A percentile compares a stretch with the other conserved stretches of the same genome.
Evolutionary conservation across 2,113 vertebrate species (phyloP).

Genomic region (Spermophilus dauricus): DNA sequence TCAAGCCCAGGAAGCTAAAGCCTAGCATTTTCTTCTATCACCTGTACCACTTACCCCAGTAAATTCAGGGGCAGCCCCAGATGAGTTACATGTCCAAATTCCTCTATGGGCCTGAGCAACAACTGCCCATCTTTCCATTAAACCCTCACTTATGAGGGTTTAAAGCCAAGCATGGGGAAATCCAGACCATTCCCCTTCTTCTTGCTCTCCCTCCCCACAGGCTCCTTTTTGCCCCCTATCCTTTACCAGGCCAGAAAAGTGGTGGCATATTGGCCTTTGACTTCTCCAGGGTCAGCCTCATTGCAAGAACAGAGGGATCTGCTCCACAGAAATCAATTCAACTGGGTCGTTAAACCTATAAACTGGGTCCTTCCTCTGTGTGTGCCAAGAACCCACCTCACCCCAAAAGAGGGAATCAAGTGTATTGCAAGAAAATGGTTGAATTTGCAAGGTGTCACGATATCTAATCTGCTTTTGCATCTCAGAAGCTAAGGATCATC

Average conservation of each 20-base stretch:
- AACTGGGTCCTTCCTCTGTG: neutral
- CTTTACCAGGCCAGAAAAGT: neutral
- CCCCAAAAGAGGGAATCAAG: neutral
- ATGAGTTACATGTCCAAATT: neutral
- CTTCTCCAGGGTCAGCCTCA: neutral
- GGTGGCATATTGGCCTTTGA: neutral
- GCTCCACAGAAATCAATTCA: too few relatives aligned
- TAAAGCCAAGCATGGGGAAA: neutral
- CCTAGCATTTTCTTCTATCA: neutral
- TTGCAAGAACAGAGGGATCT: neutral
- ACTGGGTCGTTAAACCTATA: neutral
- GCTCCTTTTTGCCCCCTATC: neutral
- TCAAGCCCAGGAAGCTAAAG: neutral
- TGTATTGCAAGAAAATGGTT: neutral
- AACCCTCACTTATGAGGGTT: neutral
- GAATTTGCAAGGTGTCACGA: neutral
- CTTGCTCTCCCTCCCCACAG: neutral
- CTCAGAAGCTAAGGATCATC: neutral
- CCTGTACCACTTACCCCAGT: neutral
- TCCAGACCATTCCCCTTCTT: neutral
- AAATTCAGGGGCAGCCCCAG: neutral
- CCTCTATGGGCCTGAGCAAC: neutral
- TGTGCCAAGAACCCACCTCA: fast-evolving
- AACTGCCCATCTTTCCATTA: neutral
- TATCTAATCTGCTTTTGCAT: neutral